These are phyloP conservation scores for Globodera ellingtonae DNA, from an alignment of 1,140 invertebrate species.

Conservation along the genomic window DNA sequence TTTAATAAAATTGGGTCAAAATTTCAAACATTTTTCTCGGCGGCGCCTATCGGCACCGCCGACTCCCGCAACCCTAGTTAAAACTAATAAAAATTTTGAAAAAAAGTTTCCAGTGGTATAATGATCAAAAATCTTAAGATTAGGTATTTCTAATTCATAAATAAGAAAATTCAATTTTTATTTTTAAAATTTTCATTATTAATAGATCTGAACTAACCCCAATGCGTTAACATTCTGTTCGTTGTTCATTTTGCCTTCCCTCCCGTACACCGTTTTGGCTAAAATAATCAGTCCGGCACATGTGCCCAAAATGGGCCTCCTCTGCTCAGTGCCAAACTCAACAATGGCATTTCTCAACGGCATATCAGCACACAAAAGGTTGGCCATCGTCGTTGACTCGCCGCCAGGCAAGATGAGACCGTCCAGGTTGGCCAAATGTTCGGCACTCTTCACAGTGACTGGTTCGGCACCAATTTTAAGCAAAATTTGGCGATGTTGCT, in stretches of 20 bases:
- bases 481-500: constrained; percentile 9
- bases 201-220: neutral
- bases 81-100: neutral
- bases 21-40: no score
- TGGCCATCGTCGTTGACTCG: constrained; percentile 10
- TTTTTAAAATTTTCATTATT: no score
- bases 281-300: constrained; percentile 22
- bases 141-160: no score
- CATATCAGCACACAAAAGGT: neutral
- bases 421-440: neutral
- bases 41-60: no score
- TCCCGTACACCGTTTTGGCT: constrained; percentile 1
- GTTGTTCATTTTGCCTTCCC: neutral
- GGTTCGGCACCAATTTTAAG: neutral
- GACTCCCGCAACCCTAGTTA: no score
- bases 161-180: no score
- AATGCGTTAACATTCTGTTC: neutral
- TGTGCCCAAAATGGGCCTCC: constrained; percentile 13
- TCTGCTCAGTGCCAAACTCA: neutral
- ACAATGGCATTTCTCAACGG: constrained; percentile 1
- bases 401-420: constrained; percentile 15
- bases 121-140: no score
- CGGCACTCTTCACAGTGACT: neutral
- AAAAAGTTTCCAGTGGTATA: neutral
- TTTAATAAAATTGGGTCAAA: no score